phyloP scores from a whole-genome alignment of 2,113 vertebrate species.

The Tetrao urogallus region DNA sequence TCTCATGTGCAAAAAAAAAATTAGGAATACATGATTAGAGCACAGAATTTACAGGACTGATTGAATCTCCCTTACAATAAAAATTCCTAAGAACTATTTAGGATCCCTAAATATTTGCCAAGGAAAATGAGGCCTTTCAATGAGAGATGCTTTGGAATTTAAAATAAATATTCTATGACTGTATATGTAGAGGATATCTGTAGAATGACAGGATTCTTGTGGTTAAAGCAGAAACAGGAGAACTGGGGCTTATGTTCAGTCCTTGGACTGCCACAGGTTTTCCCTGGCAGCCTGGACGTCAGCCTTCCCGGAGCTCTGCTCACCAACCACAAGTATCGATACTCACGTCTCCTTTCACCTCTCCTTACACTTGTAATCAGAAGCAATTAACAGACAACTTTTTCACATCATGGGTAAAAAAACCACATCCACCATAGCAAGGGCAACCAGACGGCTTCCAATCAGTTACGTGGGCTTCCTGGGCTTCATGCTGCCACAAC shows the following conservation, averaged over 20 bases:
- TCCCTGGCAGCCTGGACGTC: neutral
- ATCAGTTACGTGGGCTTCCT: neutral
- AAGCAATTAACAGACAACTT: neutral
- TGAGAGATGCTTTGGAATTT: neutral
- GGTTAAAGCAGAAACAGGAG: neutral
- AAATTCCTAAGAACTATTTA: neutral
- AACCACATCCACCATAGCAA: neutral
- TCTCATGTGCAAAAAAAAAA: neutral
- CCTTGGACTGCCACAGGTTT: neutral
- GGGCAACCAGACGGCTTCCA: neutral
- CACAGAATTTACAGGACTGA: neutral
- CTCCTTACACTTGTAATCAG: neutral
- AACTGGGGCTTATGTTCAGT: neutral
- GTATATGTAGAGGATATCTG: neutral
- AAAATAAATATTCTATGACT: conserved; percentile 12
- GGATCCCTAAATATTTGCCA: neutral
- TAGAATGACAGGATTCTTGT: conserved; percentile 26
- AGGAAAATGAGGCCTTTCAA: neutral
- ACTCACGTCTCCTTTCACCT: neutral
- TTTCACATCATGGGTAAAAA: neutral
- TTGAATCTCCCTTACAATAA: neutral
- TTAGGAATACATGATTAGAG: neutral
- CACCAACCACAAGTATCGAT: neutral
- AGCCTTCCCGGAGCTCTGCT: neutral
- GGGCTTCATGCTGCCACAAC: neutral